Conservation (phyloP, 2,113 vertebrate genomes). For the Arenaria interpres region DNA sequence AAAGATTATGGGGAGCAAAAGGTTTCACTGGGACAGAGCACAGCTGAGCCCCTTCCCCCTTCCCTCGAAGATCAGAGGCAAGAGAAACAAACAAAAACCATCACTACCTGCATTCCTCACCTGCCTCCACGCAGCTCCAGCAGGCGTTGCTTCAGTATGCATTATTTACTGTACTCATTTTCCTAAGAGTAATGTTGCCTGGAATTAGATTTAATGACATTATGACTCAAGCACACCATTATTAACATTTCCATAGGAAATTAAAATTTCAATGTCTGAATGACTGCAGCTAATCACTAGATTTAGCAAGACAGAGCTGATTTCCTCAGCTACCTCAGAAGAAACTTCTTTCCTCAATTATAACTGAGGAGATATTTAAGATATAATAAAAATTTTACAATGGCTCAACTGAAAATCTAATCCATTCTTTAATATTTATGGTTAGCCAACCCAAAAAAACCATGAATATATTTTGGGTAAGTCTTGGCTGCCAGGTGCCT, state of each 20-base stretch:
- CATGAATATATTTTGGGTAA: not conserved
- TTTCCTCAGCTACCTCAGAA: constrained; percentile 9
- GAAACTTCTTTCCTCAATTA: not conserved
- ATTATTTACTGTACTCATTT: constrained; percentile 51
- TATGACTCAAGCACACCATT: constrained; percentile 51
- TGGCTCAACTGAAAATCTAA: not conserved
- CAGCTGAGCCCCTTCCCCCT: not conserved
- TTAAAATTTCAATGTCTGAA: constrained; percentile 57
- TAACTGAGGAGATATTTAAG: not conserved
- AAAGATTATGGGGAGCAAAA: not conserved
- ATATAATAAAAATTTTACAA: constrained; percentile 36
- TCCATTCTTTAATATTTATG: not conserved
- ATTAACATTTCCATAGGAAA: constrained; percentile 65
- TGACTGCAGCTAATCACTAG: constrained; percentile 38
- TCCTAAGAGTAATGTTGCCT: constrained; percentile 33
- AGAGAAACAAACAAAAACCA: not conserved
- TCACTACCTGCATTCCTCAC: not conserved
- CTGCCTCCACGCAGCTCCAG: not conserved
- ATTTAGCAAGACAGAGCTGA: not conserved
- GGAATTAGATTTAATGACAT: constrained; percentile 40
- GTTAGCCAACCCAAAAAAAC: not conserved
- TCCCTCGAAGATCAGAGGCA: not conserved
- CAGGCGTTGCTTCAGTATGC: not conserved
- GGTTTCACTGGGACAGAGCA: not conserved
- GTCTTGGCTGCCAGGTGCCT: not conserved